Evolutionary conservation across 1,140 invertebrate species (phyloP), one percentile per base, ranked within the genome.

Genomic region (Sycophaga agraensis): DNA sequence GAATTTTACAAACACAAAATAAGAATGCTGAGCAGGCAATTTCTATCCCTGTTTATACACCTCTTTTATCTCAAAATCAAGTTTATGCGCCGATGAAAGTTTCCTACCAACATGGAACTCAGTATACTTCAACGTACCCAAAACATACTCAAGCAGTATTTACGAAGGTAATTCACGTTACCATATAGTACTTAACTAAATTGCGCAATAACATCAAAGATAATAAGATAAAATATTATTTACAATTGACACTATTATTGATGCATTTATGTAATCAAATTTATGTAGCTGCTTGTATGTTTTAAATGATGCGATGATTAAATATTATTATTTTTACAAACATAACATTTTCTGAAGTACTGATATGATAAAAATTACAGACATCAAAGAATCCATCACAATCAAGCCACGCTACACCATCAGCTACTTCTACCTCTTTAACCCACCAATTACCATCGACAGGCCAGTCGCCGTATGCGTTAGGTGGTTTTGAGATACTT

Each of bases 11-110:
- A 59, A n/a, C 51, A 6, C 48, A 35, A n/a, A 56, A 26, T 21
- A 63, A 56, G 11, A 60, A 72, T 49, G 16, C 63, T 31, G 46
- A 68, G 49, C 71, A 74, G 34, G 28, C 71, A 75, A 59, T 74
- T 60, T 42, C 73, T 3, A 57, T 73, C 12, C 71, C 76, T 21
- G 22, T 75, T 56, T 76, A 80, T 42, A 66, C 64, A n/a, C 66
- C 72, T 4, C 14, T 63, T 12, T 65, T 71, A 19, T 66, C 51
- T 66, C 72, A 72, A 55, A 74, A 69, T 40, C 67, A 71, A 28
- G 51, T 69, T n/a, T 59, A 67, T 22, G 9, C 63, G 11, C 43
- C 65, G 7, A 56, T 37, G 11, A 73, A 75, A 68, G 49, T 70
- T 51, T 39, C 69, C 42, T 76, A 75, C 50, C 68, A 74, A 59